A percentile compares a stretch with the other conserved stretches of the same genome.
phyloP scores from a whole-genome alignment of 2,113 vertebrate genomes.

The Pseudolaguvia tuberculata region DNA sequence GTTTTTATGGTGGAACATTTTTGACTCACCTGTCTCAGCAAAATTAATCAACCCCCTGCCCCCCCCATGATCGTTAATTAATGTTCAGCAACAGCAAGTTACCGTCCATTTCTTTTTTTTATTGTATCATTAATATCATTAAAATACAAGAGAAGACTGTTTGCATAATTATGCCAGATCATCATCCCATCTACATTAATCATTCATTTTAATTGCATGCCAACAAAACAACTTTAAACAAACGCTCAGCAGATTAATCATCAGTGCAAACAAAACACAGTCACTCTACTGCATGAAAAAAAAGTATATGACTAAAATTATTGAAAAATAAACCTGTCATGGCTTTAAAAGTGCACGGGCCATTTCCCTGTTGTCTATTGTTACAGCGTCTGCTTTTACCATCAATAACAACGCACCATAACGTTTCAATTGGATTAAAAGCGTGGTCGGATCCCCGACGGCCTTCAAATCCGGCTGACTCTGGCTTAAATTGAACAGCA shows the following conservation, averaged over 20 bases:
- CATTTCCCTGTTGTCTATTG: background rate
- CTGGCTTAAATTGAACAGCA: slow-evolving; percentile 13
- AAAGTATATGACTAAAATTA: background rate
- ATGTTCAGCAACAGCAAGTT: slow-evolving; percentile 6
- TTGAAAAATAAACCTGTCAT: background rate
- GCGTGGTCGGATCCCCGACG: background rate
- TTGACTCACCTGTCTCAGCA: background rate
- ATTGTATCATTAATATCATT: slow-evolving; percentile 3
- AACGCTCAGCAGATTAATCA: background rate
- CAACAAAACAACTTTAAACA: background rate
- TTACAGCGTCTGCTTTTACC: slow-evolving; percentile 14
- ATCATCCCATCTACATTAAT: slow-evolving; percentile 3
- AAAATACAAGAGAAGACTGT: background rate
- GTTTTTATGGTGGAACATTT: background rate
- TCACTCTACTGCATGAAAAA: background rate
- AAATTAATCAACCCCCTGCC: background rate
- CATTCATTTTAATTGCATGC: slow-evolving; percentile 14
- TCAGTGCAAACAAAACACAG: background rate
- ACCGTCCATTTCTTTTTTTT: background rate
- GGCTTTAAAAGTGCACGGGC: background rate
- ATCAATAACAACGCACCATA: slow-evolving; percentile 24
- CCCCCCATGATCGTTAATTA: background rate
- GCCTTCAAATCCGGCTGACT: slow-evolving; percentile 11
- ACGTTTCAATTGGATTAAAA: slow-evolving; percentile 20
- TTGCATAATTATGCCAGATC: slow-evolving; percentile 4